Percentiles rank a stretch among this genome's conserved stretches.
These are phyloP conservation scores for Heliconius himera DNA, from an alignment of 1,140 invertebrate species.

Conservation along the genomic window DNA sequence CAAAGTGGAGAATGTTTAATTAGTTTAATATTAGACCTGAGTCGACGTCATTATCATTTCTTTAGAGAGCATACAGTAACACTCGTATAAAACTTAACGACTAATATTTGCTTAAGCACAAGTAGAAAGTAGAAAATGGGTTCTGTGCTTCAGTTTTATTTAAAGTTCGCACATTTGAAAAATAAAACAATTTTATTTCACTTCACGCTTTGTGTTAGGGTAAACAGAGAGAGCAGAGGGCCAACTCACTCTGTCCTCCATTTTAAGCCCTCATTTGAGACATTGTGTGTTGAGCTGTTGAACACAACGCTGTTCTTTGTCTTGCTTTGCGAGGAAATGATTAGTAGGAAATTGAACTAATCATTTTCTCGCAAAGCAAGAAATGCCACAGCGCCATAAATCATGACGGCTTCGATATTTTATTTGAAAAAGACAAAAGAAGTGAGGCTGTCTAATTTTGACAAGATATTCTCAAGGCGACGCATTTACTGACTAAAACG, in stretches of 20 bases:
- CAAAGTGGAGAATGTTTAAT: background rate
- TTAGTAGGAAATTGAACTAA: too few species aligned
- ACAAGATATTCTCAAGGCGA: conserved; percentile 56
- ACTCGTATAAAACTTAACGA: conserved; percentile 70
- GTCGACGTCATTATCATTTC: conserved; percentile 54
- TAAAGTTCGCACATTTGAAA: conserved; percentile 35
- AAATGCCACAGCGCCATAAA: too few species aligned
- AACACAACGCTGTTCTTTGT: too few species aligned
- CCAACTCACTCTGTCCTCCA: too few species aligned
- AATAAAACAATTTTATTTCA: too few species aligned
- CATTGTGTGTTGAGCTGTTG: too few species aligned
- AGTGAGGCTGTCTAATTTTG: conserved; percentile 60
- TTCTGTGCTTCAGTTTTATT: conserved; percentile 40
- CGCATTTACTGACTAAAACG: conserved; percentile 59
- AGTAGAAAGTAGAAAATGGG: conserved; percentile 44
- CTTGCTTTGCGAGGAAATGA: too few species aligned
- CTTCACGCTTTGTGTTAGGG: too few species aligned
- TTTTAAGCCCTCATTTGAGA: too few species aligned
- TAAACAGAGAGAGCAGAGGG: too few species aligned
- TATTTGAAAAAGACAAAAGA: conserved; percentile 25
- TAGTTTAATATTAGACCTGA: conserved; percentile 34
- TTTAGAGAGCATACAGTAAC: conserved; percentile 62
- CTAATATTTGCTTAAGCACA: conserved; percentile 67
- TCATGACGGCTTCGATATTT: background rate
- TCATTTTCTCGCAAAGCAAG: too few species aligned